Conservation (phyloP, 2,797 vertebrate species). For the Odontamblyopus rebecca region DNA sequence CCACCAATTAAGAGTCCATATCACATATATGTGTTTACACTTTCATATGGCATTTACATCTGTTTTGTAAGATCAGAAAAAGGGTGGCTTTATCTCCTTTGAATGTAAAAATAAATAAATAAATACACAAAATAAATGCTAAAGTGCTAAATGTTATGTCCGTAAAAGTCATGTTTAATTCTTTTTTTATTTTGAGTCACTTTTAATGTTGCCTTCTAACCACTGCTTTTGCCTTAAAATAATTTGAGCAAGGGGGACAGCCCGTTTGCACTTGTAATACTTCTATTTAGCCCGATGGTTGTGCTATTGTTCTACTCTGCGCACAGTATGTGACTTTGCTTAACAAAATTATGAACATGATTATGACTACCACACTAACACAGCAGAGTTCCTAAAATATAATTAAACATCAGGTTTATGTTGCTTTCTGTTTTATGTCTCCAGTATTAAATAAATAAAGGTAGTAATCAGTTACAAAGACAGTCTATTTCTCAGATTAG, state of each 20-base stretch:
- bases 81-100: background rate
- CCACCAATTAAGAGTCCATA: slow-evolving; percentile 57
- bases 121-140: background rate
- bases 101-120: background rate
- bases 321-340: background rate
- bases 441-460: background rate
- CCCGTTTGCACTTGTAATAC: slow-evolving; percentile 1
- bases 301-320: slow-evolving; percentile 18
- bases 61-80: background rate
- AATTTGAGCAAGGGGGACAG: too few species aligned
- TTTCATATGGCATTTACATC: background rate
- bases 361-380: too few species aligned
- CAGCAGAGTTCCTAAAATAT: background rate
- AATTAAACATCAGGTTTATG: background rate
- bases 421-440: background rate
- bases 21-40: background rate
- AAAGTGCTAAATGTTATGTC: background rate
- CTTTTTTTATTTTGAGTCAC: background rate
- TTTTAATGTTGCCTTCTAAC: background rate
- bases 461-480: too few species aligned
- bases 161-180: background rate
- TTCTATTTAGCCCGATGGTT: slow-evolving; percentile 22
- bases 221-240: background rate
- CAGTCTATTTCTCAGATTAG: too few species aligned
- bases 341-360: too few species aligned